Evolutionary conservation across 2,113 vertebrate species (phyloP), one percentile per base, ranked within the genome.

Genomic region (Eonycteris spelaea): DNA sequence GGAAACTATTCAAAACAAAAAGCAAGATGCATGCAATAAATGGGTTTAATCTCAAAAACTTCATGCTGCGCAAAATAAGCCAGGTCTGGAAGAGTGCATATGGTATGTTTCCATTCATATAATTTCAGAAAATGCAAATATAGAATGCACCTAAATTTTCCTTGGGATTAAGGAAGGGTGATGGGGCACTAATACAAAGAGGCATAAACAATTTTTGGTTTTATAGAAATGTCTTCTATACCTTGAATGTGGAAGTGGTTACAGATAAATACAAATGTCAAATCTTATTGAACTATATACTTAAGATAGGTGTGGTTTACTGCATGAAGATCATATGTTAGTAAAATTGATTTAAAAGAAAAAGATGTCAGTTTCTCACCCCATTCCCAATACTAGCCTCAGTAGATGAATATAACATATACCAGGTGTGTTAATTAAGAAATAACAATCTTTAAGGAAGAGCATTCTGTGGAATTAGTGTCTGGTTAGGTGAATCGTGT

Each of bases 391-490:
- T 40, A 84, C 3, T 21, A 93, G 53, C 3, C 79, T 51, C 70
- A 97, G 38, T 80, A 90, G 86, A 96, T 87, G 80, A 79, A n/a
- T 94, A 38, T 33, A 83, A 71, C 18, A 35, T 80, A 22, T 61
- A 68, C 10, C 5, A 16, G 82, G 43, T 89, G 38, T 97, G 45
- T 94, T 97, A 93, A 78, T 96, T 90, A 97, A 96, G 88, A 97
- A 96, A 87, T 97, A 95, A 92, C 96, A 40, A 57, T 93, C 67
- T 96, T 88, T 73, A 85, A 87, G 87, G 71, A 96, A 88, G 86
- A 61, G 9, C 68, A 80, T 97, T 98, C 55, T 65, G 68, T 86
- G 65, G 53, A 38, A 97, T 97, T 97, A 96, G 90, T 77, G 55
- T 70, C 61, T 95, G 70, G 6, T 22, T 95, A 90, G 71, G 68